These are phyloP conservation scores for Muschampia plurimacula DNA, from an alignment of 2,888 invertebrate species.

Conservation along the genomic window DNA sequence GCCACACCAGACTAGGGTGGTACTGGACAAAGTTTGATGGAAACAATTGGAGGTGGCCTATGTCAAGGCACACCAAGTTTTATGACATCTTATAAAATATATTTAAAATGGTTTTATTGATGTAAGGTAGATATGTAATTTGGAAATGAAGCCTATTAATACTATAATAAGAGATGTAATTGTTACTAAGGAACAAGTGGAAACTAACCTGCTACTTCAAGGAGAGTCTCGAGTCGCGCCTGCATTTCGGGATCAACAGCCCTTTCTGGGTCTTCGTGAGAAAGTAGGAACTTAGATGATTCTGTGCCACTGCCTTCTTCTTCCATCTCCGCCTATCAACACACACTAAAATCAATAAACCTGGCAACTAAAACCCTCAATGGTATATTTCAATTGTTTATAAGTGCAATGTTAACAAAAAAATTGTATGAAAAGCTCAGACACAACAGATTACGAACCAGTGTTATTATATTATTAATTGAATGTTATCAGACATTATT, in stretches of 20 bases:
- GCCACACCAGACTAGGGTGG: no score
- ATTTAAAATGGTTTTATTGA: no score
- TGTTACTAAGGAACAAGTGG: not conserved
- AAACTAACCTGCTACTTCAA: slow-evolving; percentile 93
- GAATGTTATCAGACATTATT: slow-evolving; percentile 44
- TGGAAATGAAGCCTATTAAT: no score
- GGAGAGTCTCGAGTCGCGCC: slow-evolving; percentile 95
- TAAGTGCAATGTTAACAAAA: slow-evolving; percentile 15
- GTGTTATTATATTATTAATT: slow-evolving; percentile 41
- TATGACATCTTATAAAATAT: no score
- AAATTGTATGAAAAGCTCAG: slow-evolving; percentile 28
- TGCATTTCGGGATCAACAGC: slow-evolving; percentile 94
- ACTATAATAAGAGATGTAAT: not conserved
- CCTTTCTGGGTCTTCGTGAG: slow-evolving; percentile 87
- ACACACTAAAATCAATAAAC: slow-evolving; percentile 28
- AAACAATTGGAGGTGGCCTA: no score
- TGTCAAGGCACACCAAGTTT: no score
- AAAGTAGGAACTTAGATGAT: slow-evolving; percentile 80
- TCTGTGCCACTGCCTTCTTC: slow-evolving; percentile 78
- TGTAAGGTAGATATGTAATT: no score
- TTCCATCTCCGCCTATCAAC: slow-evolving; percentile 81
- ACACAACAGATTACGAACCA: slow-evolving; percentile 22
- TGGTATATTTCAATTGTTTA: not conserved
- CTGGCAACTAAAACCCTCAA: not conserved
- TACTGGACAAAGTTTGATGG: no score